These are phyloP conservation scores for Piaya cayana DNA, from an alignment of 2,113 vertebrate species.

Conservation along the genomic window DNA sequence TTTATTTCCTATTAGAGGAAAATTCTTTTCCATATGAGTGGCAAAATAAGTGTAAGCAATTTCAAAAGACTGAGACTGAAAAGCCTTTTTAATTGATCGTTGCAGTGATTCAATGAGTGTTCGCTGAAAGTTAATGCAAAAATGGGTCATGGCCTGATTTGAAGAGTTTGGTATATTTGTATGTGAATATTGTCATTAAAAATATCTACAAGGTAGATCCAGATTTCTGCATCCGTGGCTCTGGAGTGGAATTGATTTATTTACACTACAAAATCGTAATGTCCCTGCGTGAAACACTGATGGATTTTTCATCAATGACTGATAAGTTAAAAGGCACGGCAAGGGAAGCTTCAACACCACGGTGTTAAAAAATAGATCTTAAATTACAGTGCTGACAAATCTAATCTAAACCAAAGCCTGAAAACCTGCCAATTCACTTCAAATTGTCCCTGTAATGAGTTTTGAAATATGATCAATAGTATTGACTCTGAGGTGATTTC, in stretches of 20 bases:
- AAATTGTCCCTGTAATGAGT: background rate
- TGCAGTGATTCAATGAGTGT: background rate
- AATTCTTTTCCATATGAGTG: background rate
- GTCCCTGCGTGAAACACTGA: background rate
- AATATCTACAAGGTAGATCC: background rate
- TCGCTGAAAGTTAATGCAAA: background rate
- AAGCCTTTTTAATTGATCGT: background rate
- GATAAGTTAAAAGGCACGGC: background rate
- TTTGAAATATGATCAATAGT: slow-evolving; percentile 47
- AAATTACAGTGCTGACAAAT: slow-evolving; percentile 21
- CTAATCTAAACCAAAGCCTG: slow-evolving; percentile 35
- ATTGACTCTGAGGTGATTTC: slow-evolving; percentile 18
- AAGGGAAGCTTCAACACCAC: slow-evolving; percentile 28
- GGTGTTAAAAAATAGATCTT: background rate
- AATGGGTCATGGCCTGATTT: background rate
- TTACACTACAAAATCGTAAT: background rate
- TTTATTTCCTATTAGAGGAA: background rate
- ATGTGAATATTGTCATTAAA: background rate
- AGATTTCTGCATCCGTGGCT: background rate
- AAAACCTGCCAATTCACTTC: background rate
- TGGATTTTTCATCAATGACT: background rate
- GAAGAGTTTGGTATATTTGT: background rate
- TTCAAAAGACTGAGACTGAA: background rate
- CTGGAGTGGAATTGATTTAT: background rate
- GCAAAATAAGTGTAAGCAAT: background rate